phyloP scores from a whole-genome alignment of 2,888 invertebrate genomes.

The Drosophila recens region DNA sequence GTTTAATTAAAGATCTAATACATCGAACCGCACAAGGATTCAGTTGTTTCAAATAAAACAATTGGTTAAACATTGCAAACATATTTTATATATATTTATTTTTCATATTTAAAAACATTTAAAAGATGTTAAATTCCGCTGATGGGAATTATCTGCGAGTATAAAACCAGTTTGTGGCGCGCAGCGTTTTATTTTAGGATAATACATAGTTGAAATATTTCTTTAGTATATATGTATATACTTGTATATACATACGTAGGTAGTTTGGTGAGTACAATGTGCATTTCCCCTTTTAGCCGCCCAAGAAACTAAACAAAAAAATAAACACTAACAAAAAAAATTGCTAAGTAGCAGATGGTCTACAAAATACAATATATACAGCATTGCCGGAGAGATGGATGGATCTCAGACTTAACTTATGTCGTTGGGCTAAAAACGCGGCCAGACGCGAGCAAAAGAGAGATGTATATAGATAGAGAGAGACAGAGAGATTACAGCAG shows the following conservation, averaged over 20 bases:
- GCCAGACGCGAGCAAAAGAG: conserved; percentile 12
- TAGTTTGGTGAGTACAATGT: conserved; percentile 9
- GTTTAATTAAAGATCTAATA: no score
- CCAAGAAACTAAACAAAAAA: conserved; percentile 33
- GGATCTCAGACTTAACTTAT: conserved; percentile 12
- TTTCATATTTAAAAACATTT: conserved; percentile 24
- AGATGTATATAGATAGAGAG: conserved; percentile 27
- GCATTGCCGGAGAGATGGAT: conserved; percentile 2
- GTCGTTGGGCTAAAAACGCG: conserved; percentile 19
- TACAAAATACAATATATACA: conserved; percentile 23
- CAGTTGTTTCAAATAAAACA: conserved; percentile 1
- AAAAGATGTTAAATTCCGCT: conserved; percentile 8
- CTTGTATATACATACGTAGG: conserved; percentile 12
- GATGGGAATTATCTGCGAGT: conserved; percentile 16
- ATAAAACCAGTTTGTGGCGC: conserved; percentile 29
- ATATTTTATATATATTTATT: conserved; percentile 29
- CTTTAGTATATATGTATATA: conserved; percentile 6
- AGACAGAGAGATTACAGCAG: conserved; percentile 27
- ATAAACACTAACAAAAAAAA: conserved; percentile 33
- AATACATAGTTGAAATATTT: conserved; percentile 38
- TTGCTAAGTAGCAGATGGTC: conserved; percentile 14
- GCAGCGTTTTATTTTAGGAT: conserved; percentile 23
- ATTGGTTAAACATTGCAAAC: conserved; percentile 41
- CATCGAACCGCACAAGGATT: no score
- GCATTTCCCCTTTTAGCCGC: conserved; percentile 20